A percentile compares a stretch with the other conserved stretches of the same genome.
Evolutionary conservation across 2,113 vertebrate genomes (phyloP).

Genomic region (Larimichthys crocea): DNA sequence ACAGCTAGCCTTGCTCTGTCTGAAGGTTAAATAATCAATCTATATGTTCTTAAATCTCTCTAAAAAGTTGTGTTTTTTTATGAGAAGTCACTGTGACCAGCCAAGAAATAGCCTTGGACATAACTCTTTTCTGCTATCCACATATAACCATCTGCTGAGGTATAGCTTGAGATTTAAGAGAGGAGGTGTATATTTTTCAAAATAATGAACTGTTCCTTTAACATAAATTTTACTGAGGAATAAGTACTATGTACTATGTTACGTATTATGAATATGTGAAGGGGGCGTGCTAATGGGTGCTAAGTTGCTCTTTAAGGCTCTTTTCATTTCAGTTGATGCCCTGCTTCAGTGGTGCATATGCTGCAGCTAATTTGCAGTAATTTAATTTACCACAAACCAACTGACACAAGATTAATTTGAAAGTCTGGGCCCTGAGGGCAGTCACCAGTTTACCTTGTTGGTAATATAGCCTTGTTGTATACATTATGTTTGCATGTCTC

Average conservation of each 20-base stretch:
- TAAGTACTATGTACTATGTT: not conserved
- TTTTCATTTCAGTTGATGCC: not conserved
- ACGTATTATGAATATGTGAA: not conserved
- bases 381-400: not conserved
- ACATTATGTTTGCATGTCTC: too few relatives aligned
- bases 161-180: too few relatives aligned
- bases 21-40: too few relatives aligned
- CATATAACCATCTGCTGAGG: not conserved
- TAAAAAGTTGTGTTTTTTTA: too few relatives aligned
- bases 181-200: too few relatives aligned
- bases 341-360: not conserved
- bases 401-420: not conserved
- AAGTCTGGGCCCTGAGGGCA: not conserved
- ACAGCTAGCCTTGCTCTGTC: too few relatives aligned
- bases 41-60: too few relatives aligned
- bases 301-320: not conserved
- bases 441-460: not conserved
- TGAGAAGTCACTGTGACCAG: not conserved
- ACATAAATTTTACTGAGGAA: not conserved
- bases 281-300: not conserved
- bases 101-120: not conserved
- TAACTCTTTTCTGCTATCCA: too few relatives aligned
- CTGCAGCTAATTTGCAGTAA: not conserved
- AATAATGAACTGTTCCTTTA: too few relatives aligned
- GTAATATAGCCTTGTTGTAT: not conserved